Evolutionary conservation across 2,888 invertebrate species (phyloP).

Genomic region (Drosophila melanosoma): DNA sequence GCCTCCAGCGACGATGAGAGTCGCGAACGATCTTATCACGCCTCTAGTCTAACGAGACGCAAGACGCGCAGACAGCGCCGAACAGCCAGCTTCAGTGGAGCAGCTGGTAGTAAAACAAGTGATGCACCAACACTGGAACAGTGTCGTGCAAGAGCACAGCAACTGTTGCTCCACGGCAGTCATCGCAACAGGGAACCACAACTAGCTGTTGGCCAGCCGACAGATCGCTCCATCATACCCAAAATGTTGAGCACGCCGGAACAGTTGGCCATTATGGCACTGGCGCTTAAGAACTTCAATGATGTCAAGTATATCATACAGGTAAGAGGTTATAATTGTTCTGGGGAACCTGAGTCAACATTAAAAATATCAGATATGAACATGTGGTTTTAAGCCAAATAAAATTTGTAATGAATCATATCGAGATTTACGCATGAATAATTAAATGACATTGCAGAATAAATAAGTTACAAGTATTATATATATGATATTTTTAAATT

Average conservation of each 20-base stretch:
- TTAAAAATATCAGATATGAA: background rate
- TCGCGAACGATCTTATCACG: conserved; percentile 74
- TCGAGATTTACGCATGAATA: background rate
- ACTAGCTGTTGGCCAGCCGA: conserved; percentile 4
- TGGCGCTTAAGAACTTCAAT: conserved; percentile 90
- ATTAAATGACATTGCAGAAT: background rate
- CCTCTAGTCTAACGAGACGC: conserved; percentile 76
- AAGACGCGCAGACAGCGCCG: conserved; percentile 78
- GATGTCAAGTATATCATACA: conserved; percentile 92
- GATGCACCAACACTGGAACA: conserved; percentile 56
- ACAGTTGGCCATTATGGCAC: conserved; percentile 90
- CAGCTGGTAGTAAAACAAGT: conserved; percentile 21
- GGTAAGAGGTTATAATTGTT: conserved; percentile 86
- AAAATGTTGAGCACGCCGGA: conserved; percentile 91
- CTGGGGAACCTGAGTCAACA: background rate
- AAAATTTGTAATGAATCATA: background rate
- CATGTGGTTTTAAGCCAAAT: background rate
- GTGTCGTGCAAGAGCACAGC: conserved; percentile 55
- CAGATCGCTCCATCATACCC: conserved; percentile 81
- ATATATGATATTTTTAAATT: background rate
- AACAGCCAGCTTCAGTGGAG: conserved; percentile 80
- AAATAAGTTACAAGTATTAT: too few species aligned
- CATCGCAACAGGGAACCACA: conserved; percentile 14
- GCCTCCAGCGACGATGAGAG: conserved; percentile 84
- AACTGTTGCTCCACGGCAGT: conserved; percentile 29